Evolutionary conservation across 2,797 vertebrate species (phyloP), one percentile per base, ranked within the genome.

Genomic region (Xyrichtys novacula): DNA sequence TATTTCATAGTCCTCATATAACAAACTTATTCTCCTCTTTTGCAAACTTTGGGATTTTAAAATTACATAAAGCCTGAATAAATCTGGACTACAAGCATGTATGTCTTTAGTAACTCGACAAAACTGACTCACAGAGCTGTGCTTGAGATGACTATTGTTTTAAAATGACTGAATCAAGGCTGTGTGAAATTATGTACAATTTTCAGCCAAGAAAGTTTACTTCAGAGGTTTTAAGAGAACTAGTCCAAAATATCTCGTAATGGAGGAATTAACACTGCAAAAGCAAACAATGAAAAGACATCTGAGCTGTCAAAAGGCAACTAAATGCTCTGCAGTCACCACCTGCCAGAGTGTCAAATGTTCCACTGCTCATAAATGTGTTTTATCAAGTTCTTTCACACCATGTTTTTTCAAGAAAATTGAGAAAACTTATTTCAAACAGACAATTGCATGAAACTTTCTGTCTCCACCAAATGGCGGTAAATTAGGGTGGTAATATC

Each of bases 401-500:
- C 47, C 56, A 36, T 6, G 32, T 57, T 73, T 73, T 28, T 14
- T 26, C 20, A 46, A 32, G 17, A 22, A 43, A 69, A 57, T 20
- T 47, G 29, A 52, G 28, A 17, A 28, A 71, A 73, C 32, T 63
- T 16, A 25, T 74, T 57, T 70, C 11, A 17, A 17, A 38, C 44
- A 71, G 26, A 65, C 26, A 53, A 59, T 54, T 40, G 32, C 10
- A 39, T 59, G 23, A 65, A 66, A 67, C 19, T 10, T 55, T 32
- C 16, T 22, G 19, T 61, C 43, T 58, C 38, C n/a, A 16, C 28
- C 11, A 34, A 65, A 74, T 23, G 11, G 28, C 29, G 62, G 16
- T 42, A 55, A 40, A 53, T 38, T 39, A 25, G 7, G 12, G 12
- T 47, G 34, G 7, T 68, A 60, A 46, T 38, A 29, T 29, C 23